Conservation (phyloP, 2,113 vertebrate species). For the Phrynosoma blainvillii region DNA sequence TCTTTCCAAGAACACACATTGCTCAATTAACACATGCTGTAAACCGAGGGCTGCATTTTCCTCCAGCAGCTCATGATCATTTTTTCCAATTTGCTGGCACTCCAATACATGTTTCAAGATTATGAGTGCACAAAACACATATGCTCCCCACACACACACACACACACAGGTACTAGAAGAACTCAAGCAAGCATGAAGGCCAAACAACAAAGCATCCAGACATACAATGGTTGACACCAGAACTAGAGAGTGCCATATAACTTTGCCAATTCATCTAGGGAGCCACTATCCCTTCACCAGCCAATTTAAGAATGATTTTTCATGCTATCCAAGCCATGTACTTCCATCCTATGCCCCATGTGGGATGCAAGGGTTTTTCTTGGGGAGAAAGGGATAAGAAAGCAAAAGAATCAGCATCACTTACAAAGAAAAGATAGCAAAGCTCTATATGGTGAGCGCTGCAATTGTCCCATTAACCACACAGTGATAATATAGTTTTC, state of each 20-base stretch:
- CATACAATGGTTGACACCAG: not conserved
- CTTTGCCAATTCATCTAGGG: not conserved
- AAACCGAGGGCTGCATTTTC: slow-evolving; percentile 40
- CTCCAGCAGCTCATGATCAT: slow-evolving; percentile 34
- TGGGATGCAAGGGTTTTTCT: slow-evolving; percentile 12
- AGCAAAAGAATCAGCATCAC: slow-evolving; percentile 14
- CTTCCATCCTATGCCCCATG: too few relatives aligned
- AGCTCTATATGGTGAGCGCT: slow-evolving; percentile 4
- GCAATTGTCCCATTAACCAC: not conserved
- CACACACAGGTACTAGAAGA: not conserved
- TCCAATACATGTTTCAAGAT: not conserved
- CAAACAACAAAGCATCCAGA: not conserved
- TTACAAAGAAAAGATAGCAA: slow-evolving; percentile 31
- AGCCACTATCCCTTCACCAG: slow-evolving; percentile 22
- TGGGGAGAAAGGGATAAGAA: not conserved
- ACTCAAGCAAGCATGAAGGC: not conserved
- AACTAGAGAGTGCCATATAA: not conserved
- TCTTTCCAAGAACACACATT: slow-evolving; percentile 37
- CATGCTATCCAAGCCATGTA: too few relatives aligned
- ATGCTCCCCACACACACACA: too few relatives aligned
- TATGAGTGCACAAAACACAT: not conserved
- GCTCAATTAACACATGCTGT: slow-evolving; percentile 19
- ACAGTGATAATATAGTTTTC: not conserved
- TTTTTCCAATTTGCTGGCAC: not conserved
- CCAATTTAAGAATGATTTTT: not conserved